Conservation (phyloP, 1,140 invertebrate genomes). For the Mylabris phalerata region DNA sequence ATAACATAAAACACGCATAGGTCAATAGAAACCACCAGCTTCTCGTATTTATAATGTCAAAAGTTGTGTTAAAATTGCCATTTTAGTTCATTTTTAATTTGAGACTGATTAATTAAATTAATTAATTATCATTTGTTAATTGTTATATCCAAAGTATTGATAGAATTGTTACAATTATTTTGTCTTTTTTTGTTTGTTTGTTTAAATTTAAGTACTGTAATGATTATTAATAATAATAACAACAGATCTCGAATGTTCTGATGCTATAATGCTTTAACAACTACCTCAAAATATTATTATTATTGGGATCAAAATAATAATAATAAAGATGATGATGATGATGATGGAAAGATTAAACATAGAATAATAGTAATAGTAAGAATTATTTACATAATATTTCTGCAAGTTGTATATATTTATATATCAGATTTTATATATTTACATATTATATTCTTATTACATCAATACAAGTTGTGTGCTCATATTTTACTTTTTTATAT, state of each 20-base stretch:
- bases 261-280: constrained; percentile 19
- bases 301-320: background rate
- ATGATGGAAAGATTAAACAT: no score
- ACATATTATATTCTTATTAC: constrained; percentile 25
- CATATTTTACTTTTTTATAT: constrained; percentile 28
- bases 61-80: constrained; percentile 31
- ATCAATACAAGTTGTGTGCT: constrained; percentile 25
- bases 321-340: no score
- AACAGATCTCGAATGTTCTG: constrained; percentile 16
- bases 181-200: background rate
- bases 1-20: background rate
- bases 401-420: constrained; percentile 25
- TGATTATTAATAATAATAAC: constrained; percentile 4
- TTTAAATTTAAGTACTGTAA: background rate
- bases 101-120: constrained; percentile 28
- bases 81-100: constrained; percentile 27
- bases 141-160: constrained; percentile 31
- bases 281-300: constrained; percentile 17
- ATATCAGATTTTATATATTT: constrained; percentile 31
- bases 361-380: background rate
- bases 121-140: constrained; percentile 18
- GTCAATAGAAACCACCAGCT: background rate
- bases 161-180: constrained; percentile 8
- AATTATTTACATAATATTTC: constrained; percentile 26
- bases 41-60: constrained; percentile 1